Conservation (phyloP, 1,140 invertebrate genomes). For the Lepeophtheirus salmonis region DNA sequence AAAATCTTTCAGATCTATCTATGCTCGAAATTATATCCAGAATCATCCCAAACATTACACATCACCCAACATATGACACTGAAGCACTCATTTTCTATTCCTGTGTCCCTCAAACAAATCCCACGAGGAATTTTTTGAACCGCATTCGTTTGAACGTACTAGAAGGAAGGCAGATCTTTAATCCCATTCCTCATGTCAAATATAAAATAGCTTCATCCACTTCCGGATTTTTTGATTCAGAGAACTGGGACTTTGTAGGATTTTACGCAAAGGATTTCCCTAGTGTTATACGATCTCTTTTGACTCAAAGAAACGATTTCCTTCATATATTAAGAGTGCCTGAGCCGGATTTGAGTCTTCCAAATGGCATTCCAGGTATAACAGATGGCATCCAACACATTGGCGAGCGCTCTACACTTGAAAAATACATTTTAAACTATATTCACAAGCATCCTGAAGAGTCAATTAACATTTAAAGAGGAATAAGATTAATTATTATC, state of each 20-base stretch:
- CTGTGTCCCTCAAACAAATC: background rate
- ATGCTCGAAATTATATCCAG: background rate
- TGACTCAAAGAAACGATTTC: background rate
- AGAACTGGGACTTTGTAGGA: background rate
- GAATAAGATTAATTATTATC: no score
- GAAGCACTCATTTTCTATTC: background rate
- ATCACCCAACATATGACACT: background rate
- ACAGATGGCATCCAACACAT: background rate
- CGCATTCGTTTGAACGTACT: background rate
- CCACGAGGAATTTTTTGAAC: background rate
- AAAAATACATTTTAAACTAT: slow-evolving; percentile 1
- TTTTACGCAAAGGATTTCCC: background rate
- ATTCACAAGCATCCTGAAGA: background rate
- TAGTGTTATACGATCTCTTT: background rate
- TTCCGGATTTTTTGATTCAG: background rate
- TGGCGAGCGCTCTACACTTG: background rate
- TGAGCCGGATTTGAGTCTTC: background rate
- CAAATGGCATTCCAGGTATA: background rate
- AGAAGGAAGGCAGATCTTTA: background rate
- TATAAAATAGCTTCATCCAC: background rate
- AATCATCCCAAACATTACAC: background rate
- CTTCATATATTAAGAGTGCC: background rate
- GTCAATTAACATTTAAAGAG: background rate
- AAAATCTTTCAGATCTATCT: background rate
- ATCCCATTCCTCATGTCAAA: background rate